Evolutionary conservation across 1,140 invertebrate genomes (phyloP), one percentile per base, ranked within the genome.

Genomic region (Eciton burchellii): DNA sequence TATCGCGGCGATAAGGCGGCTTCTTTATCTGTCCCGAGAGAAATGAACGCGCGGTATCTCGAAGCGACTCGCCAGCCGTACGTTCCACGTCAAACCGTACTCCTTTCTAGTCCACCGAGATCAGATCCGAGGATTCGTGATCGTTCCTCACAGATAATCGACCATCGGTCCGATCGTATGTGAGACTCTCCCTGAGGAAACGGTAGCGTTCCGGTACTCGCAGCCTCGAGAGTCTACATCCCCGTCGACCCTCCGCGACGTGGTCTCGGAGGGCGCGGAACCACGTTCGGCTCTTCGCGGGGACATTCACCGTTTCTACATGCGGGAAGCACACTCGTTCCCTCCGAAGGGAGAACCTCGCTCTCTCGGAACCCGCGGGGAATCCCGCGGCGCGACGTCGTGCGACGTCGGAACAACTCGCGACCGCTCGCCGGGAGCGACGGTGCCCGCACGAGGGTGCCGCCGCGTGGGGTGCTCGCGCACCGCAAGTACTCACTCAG

Each of bases 401-500:
- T n/a, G n/a, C n/a, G n/a, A n/a, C n/a, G n/a, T n/a, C n/a, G n/a
- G n/a, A n/a, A n/a, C n/a, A n/a, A n/a, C n/a, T n/a, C n/a, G n/a
- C n/a, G n/a, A n/a, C n/a, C n/a, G n/a, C n/a, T n/a, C n/a, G n/a
- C n/a, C n/a, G n/a, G n/a, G n/a, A n/a, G n/a, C n/a, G n/a, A n/a
- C n/a, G n/a, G n/a, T n/a, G n/a, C n/a, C n/a, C 52, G 26, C 41
- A 45, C 49, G n/a, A n/a, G 29, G 19, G 41, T 49, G 49, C 43
- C 87, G 89, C 88, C 87, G 89, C 89, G 88, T 91, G 87, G 88
- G 86, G 45, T 84, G 88, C 88, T 88, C 81, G 90, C 85, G 74
- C 35, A 35, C 35, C 54, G 81, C 68, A 83, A 73, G 85, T 87
- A 73, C 85, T 87, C 88, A 90, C 81, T 35, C 35, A 35, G 35